Percentiles rank a stretch among this genome's conserved stretches.
Conservation (phyloP, 2,888 invertebrate genomes). For the Panorpa germanica region DNA sequence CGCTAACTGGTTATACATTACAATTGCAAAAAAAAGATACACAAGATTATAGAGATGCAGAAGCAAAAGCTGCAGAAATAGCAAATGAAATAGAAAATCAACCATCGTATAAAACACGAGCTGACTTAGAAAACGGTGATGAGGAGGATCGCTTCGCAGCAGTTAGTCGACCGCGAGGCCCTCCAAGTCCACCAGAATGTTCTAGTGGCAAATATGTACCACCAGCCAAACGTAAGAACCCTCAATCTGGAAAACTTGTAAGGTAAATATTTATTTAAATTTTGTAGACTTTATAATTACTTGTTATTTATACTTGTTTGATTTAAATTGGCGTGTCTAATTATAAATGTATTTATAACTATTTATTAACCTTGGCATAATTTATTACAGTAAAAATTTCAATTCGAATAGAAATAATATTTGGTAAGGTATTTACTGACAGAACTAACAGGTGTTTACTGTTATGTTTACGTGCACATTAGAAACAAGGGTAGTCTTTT, state of each 20-base stretch:
- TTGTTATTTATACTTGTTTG: too few relatives aligned
- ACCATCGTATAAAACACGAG: conserved; percentile 59
- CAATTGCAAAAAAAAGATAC: conserved; percentile 71
- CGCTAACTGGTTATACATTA: conserved; percentile 80
- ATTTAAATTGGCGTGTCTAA: too few relatives aligned
- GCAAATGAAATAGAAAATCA: conserved; percentile 87
- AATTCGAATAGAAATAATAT: too few relatives aligned
- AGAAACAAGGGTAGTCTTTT: too few relatives aligned
- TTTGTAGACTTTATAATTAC: too few relatives aligned
- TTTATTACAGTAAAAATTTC: too few relatives aligned
- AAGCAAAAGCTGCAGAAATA: conserved; percentile 62
- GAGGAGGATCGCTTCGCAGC: conserved; percentile 79
- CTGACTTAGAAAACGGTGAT: conserved; percentile 82
- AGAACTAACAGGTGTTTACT: too few relatives aligned
- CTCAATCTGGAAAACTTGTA: conserved; percentile 41
- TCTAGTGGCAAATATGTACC: conserved; percentile 51
- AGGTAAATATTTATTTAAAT: too few relatives aligned
- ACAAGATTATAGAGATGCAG: conserved; percentile 44
- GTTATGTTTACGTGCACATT: too few relatives aligned
- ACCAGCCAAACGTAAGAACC: conserved; percentile 57
- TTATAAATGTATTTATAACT: too few relatives aligned
- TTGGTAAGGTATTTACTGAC: too few relatives aligned
- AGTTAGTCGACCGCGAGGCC: conserved; percentile 41
- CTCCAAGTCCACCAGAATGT: conserved; percentile 13
- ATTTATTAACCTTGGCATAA: too few relatives aligned